Base-by-base conservation (phyloP, 1,140 invertebrate genomes). In the Camponotus floridanus region DNA sequence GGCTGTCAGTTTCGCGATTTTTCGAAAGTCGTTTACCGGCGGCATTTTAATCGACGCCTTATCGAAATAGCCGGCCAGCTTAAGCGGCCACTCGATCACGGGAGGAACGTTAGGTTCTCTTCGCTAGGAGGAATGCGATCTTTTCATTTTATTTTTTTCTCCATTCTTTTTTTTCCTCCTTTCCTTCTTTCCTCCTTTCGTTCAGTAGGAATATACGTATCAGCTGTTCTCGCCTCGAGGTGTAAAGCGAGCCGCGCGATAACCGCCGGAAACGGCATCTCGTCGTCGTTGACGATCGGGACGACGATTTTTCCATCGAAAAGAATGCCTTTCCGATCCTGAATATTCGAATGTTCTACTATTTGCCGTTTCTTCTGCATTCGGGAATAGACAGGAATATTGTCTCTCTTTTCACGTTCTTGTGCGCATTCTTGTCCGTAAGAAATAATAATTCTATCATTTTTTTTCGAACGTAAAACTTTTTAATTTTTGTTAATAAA, bases 51-150 rank as follows among this genome's bases (percentile, higher is more conserved):
- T 83, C 79, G 79, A 74, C 79, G 79, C 79, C 79, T 83, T 83
- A 83, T 83, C 79, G 79, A 61, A 74, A 73, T 51, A 73, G 59
- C 45, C 76, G 79, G 55, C 68, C 79, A 42, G 79, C 79, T 73
- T 81, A 81, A 81, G 70, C 79, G 79, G 79, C 79, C 68, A 81
- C 79, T 83, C 79, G 79, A 84, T 86, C 74, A 59, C 31, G 76
- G 26, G 26, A 71, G 65, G 51, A 73, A 87, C 42, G 73, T 59
- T 51, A 26, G 26, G 26, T 26, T 26, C 26, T 26, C 26, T 5
- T 62, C 33, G 68, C 73, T 62, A 51, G 65, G 5, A 51, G 88
- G 86, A 91, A 91, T 90, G 90, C 86, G 78, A 88, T 87, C 88
- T 55, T 81, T 55, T 36, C 80, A 70, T 83, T 51, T 51, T 26